These are phyloP conservation scores for Sphaerodactylus townsendi DNA, from an alignment of 2,113 vertebrate genomes.

Conservation along the genomic window DNA sequence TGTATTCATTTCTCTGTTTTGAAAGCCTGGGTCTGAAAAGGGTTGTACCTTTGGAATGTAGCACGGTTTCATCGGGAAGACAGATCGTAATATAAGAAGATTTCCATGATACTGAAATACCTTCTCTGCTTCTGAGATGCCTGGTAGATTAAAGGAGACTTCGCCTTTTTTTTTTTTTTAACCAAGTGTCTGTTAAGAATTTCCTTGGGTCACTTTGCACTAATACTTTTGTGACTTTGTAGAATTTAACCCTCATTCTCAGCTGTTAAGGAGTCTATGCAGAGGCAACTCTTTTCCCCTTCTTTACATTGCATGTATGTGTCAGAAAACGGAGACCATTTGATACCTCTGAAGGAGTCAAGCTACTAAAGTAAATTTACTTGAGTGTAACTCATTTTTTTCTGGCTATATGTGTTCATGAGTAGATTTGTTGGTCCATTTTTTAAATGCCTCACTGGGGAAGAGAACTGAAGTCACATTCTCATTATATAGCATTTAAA, in stretches of 20 bases:
- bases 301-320: neutral
- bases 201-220: slow-evolving; percentile 42
- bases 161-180: slow-evolving; percentile 23
- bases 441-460: neutral
- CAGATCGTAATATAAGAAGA: slow-evolving; percentile 25
- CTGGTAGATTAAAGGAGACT: slow-evolving; percentile 10
- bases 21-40: neutral
- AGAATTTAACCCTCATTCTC: slow-evolving; percentile 49
- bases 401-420: neutral
- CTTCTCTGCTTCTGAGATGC: slow-evolving; percentile 27
- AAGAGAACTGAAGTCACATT: neutral
- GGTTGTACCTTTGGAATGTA: slow-evolving; percentile 4
- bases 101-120: slow-evolving; percentile 21
- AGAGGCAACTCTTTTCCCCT: neutral
- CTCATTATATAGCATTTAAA: neutral
- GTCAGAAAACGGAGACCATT: neutral
- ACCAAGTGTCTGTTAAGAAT: slow-evolving; percentile 28
- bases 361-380: neutral
- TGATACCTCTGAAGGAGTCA: neutral
- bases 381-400: neutral
- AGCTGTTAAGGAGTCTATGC: slow-evolving; percentile 44
- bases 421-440: no score
- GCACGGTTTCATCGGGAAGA: neutral
- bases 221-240: slow-evolving; percentile 18
- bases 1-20: neutral